Conservation (phyloP, 2,113 vertebrate species). For the Alethe diademata region DNA sequence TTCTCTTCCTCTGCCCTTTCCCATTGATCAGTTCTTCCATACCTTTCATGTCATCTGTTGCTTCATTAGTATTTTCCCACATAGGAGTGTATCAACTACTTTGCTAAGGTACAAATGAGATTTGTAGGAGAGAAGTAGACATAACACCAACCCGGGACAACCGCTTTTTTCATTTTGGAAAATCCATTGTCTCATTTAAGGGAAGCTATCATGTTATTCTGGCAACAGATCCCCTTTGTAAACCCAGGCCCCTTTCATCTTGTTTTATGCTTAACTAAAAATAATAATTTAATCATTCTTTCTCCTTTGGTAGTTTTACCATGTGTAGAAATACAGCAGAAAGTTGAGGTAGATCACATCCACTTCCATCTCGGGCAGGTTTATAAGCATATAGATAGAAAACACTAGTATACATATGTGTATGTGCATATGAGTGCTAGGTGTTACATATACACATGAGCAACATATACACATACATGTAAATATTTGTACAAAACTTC, state of each 20-base stretch:
- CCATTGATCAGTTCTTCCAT: neutral
- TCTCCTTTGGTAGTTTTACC: neutral
- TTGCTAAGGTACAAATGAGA: neutral
- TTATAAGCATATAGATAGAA: neutral
- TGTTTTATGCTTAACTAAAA: neutral
- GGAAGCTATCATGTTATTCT: neutral
- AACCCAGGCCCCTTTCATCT: neutral
- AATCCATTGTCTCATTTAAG: neutral
- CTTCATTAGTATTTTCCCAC: neutral
- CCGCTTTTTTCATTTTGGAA: neutral
- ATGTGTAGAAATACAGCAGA: neutral
- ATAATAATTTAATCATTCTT: neutral
- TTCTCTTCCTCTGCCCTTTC: neutral
- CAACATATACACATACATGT: neutral
- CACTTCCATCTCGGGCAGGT: neutral
- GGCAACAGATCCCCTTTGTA: neutral
- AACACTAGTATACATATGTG: accelerated
- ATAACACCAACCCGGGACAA: too few relatives aligned
- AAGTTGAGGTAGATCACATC: neutral
- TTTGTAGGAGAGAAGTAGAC: neutral
- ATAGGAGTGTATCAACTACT: neutral
- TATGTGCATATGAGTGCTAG: neutral
- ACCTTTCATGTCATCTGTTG: neutral
- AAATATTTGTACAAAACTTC: neutral
- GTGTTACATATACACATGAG: neutral